Evolutionary conservation across 2,888 invertebrate species (phyloP).

Genomic region (Ceriagrion tenellum): DNA sequence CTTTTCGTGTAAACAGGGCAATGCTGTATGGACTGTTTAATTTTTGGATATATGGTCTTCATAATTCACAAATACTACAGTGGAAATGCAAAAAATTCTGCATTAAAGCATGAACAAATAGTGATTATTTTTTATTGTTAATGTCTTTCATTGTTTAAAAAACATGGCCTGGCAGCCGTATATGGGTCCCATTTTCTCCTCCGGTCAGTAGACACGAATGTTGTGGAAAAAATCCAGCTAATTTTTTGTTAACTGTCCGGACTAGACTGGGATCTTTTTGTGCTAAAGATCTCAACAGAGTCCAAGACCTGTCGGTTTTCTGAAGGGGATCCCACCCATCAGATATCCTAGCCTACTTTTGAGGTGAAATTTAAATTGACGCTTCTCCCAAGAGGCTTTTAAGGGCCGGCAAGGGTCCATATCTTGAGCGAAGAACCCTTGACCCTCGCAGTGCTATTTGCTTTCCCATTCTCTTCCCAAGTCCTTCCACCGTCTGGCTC

Average conservation of each 20-base stretch:
- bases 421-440: slow-evolving; percentile 14
- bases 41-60: no score
- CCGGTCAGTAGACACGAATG: background rate
- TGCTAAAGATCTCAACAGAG: background rate
- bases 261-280: background rate
- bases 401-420: slow-evolving; percentile 14
- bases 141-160: no score
- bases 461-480: background rate
- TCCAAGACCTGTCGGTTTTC: background rate
- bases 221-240: background rate
- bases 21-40: no score
- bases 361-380: slow-evolving; percentile 31
- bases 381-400: slow-evolving; percentile 6
- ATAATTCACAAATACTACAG: no score
- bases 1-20: no score
- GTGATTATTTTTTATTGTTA: no score
- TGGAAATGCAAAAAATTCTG: no score
- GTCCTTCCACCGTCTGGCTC: background rate
- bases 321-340: background rate
- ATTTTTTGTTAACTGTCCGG: background rate
- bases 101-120: no score
- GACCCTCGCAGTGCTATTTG: slow-evolving; percentile 9
- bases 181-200: background rate
- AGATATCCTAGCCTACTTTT: background rate
- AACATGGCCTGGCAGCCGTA: no score